These are phyloP conservation scores for Hylomyscus alleni DNA, from an alignment of 2,797 vertebrate genomes.

Conservation along the genomic window DNA sequence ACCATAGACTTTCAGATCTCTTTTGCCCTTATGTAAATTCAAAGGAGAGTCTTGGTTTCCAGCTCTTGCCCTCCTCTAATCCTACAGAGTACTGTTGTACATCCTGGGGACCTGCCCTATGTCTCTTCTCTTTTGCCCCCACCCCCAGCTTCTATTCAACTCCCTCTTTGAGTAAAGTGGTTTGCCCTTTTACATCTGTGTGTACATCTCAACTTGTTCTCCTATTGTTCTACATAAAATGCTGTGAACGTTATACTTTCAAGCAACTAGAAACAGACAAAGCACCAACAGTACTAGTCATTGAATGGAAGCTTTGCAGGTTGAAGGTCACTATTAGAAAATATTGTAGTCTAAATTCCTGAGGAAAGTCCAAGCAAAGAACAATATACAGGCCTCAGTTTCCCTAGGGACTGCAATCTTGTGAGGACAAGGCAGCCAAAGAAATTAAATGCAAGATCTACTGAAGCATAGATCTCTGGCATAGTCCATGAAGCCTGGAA, in stretches of 20 bases:
- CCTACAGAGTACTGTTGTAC: background rate
- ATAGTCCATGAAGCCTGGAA: background rate
- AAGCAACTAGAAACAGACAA: background rate
- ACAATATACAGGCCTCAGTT: background rate
- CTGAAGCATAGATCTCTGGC: background rate
- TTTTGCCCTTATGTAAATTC: background rate
- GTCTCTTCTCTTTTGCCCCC: background rate
- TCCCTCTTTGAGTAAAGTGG: background rate
- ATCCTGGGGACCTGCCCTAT: background rate
- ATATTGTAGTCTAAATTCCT: background rate
- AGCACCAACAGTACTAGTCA: background rate
- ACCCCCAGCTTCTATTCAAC: background rate
- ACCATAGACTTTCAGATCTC: background rate
- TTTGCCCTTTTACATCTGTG: background rate
- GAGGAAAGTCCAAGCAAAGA: background rate
- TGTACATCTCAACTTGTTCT: background rate
- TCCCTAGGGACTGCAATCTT: background rate
- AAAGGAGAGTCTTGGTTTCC: background rate
- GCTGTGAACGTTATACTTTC: background rate
- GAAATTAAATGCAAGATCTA: too few species aligned
- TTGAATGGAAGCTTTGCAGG: background rate
- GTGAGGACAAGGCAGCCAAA: background rate
- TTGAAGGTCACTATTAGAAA: background rate
- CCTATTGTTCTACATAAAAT: too few species aligned
- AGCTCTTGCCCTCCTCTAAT: background rate